A percentile compares a stretch with the other conserved stretches of the same genome.
Evolutionary conservation across 1,140 invertebrate genomes (phyloP).

Genomic region (Stratiolaelaps scimitus): DNA sequence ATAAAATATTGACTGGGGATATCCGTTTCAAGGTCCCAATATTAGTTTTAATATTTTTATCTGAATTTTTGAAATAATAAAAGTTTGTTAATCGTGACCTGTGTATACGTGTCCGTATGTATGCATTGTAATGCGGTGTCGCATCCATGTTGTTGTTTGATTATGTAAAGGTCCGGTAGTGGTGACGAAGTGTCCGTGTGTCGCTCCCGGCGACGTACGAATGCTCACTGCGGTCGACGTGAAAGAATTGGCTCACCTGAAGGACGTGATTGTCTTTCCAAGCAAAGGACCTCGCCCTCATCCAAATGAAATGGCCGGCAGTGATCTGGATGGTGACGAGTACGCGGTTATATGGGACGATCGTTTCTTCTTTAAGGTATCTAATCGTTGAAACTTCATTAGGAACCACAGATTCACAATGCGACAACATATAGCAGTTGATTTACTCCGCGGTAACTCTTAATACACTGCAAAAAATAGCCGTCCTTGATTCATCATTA

Average conservation of each 20-base stretch:
- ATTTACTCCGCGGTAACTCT: neutral
- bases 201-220: slow-evolving; percentile 28
- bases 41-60: too few relatives aligned
- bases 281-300: slow-evolving; percentile 30
- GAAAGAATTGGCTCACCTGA: slow-evolving; percentile 28
- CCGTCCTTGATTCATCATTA: neutral
- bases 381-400: neutral
- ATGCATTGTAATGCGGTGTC: too few relatives aligned
- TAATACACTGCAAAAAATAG: too few relatives aligned
- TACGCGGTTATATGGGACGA: slow-evolving; percentile 34
- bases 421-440: slow-evolving; percentile 30
- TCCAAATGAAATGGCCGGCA: slow-evolving; percentile 32
- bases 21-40: too few relatives aligned
- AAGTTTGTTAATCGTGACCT: too few relatives aligned
- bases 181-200: slow-evolving; percentile 31
- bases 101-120: too few relatives aligned
- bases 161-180: slow-evolving; percentile 28
- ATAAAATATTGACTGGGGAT: too few relatives aligned
- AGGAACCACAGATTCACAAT: neutral
- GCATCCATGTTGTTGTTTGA: too few relatives aligned
- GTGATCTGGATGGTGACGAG: slow-evolving; percentile 36
- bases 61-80: too few relatives aligned
- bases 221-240: slow-evolving; percentile 30
- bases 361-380: neutral
- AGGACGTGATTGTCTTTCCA: slow-evolving; percentile 31